Evolutionary conservation across 2,113 vertebrate genomes (phyloP).

Genomic region (Zosterops borbonicus): DNA sequence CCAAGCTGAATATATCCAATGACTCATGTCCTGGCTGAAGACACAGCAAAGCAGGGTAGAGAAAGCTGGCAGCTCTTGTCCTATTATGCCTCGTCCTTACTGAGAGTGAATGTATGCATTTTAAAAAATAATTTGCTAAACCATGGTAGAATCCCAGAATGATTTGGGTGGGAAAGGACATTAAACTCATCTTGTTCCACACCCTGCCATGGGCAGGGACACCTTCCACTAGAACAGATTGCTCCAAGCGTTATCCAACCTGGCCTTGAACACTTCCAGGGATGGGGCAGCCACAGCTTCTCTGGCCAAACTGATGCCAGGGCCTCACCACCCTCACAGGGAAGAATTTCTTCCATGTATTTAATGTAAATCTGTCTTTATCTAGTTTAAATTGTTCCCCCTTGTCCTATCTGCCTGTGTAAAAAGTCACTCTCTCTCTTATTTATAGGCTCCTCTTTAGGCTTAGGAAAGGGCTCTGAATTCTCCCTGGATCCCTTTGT

Average conservation of each 20-base stretch:
- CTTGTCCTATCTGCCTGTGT: neutral
- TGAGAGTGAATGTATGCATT: neutral
- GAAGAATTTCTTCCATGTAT: neutral
- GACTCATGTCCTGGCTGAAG: neutral
- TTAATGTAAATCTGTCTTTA: neutral
- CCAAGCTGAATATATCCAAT: neutral
- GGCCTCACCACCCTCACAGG: neutral
- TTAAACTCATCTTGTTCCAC: neutral
- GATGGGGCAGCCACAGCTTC: neutral
- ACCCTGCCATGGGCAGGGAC: neutral
- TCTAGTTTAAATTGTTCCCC: neutral
- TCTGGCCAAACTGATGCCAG: neutral
- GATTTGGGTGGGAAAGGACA: neutral
- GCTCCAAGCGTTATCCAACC: neutral
- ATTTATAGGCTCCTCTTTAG: neutral
- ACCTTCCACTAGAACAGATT: no score
- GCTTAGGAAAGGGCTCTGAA: neutral
- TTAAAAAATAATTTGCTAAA: neutral
- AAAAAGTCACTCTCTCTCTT: neutral
- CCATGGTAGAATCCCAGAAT: neutral
- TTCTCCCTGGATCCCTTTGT: neutral
- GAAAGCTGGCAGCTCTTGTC: neutral
- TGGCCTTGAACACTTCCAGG: neutral
- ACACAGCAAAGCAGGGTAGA: neutral
- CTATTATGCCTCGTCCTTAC: neutral